Evolutionary conservation across 2,797 vertebrate genomes (phyloP).

Genomic region (Chelonia mydas): DNA sequence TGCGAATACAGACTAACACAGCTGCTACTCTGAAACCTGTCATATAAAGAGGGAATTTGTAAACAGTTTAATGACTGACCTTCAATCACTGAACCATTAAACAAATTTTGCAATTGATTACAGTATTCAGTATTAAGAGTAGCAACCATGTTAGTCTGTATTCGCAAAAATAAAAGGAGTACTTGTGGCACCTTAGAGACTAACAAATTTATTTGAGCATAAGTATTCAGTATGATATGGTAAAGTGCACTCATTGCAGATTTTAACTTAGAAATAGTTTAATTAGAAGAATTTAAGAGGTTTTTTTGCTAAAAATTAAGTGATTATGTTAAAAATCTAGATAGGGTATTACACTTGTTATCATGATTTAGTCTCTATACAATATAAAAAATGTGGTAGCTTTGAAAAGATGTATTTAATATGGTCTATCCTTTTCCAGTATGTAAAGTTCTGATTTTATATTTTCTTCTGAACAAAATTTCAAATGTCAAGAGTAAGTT

Average conservation of each 20-base stretch:
- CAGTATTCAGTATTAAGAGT: background rate
- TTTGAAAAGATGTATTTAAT: background rate
- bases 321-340: background rate
- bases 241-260: fast-evolving
- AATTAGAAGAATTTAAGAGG: background rate
- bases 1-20: no score
- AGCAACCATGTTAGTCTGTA: no score
- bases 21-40: no score
- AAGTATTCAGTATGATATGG: background rate
- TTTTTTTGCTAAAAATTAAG: background rate
- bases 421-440: background rate
- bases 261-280: background rate
- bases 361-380: background rate
- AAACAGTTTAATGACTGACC: background rate
- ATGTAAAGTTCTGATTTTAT: background rate
- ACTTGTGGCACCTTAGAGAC: no score
- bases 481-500: background rate
- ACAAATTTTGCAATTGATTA: background rate
- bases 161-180: no score
- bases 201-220: no score
- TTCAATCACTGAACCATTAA: background rate
- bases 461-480: background rate
- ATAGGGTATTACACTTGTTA: background rate
- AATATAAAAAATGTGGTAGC: background rate
- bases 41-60: background rate